These are phyloP conservation scores for Neomorphus geoffroyi DNA, from an alignment of 2,797 vertebrate species.

Conservation along the genomic window DNA sequence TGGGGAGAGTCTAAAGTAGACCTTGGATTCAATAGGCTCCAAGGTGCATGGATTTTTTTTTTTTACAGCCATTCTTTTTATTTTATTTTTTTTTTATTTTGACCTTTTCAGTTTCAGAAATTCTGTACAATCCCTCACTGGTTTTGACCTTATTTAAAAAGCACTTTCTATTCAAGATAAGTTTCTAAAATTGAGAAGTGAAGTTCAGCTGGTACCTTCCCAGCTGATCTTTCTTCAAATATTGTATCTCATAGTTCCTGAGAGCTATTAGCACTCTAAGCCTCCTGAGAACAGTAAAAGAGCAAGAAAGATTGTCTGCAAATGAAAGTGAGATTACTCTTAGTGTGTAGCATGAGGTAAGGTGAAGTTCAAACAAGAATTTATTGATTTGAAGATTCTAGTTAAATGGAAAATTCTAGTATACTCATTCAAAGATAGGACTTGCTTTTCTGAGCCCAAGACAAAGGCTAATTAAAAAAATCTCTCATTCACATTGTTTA, in stretches of 20 bases:
- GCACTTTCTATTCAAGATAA: background rate
- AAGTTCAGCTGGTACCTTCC: conserved; percentile 1
- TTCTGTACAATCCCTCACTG: background rate
- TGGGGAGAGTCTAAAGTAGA: background rate
- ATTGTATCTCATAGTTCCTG: background rate
- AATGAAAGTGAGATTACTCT: conserved; percentile 45
- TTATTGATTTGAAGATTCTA: conserved; percentile 32
- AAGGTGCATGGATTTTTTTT: background rate
- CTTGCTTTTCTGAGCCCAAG: background rate
- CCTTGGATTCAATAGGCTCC: background rate
- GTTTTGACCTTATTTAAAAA: conserved; percentile 23
- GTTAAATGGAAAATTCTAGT: conserved; percentile 14
- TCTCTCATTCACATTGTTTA: background rate
- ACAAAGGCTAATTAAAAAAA: background rate
- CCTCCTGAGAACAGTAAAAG: conserved; percentile 22
- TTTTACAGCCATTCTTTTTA: background rate
- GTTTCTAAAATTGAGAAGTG: conserved; percentile 3
- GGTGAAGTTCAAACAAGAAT: conserved; percentile 42
- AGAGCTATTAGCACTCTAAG: conserved; percentile 29
- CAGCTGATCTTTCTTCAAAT: conserved; percentile 43
- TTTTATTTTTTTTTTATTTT: background rate
- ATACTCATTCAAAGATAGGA: background rate
- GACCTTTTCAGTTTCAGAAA: background rate
- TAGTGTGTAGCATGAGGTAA: background rate
- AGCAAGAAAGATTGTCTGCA: conserved; percentile 26